Evolutionary conservation across 1,140 invertebrate species (phyloP), one percentile per base, ranked within the genome.

Genomic region (Lutraria rhynchaena): DNA sequence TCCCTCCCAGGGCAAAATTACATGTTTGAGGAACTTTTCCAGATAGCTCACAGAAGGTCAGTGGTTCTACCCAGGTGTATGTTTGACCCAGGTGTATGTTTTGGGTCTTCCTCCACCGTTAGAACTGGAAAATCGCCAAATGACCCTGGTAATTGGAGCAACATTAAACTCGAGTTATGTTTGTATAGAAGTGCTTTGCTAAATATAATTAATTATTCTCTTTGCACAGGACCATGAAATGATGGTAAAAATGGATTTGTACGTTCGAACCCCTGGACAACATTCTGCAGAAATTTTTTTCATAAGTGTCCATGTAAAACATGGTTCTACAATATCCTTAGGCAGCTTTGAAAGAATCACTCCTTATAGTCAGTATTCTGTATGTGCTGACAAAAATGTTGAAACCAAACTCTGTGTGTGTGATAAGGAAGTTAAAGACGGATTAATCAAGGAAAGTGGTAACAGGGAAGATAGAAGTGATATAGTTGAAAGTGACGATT

Each of bases 381-480:
- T 49, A 35, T 89, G 88, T 84, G 78, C 82, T 27, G 87, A 89
- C 57, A 33, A n/a, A 44, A 71, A 65, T n/a, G 83, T 89, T 11
- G 71, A 85, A 24, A n/a, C 88, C 13, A 60, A 83, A 33, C 69
- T 89, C 1, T 89, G 88, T 81, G 61, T 89, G 17, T 89, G 88
- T 78, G 29, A 85, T 33, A 53, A 44, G 0, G 22, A 67, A 7
- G 71, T 2, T 61, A 24, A 76, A 61, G 11, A 65, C 3, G 44
- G 24, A 41, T 13, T 17, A 69, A 71, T 9, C 29, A 17, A 13
- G 22, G n/a, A 37, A n/a, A n/a, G 55, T 0, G n/a, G 29, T 22
- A n/a, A 22, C 5, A 35, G 22, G 37, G 22, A 24, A 29, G 4
- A 24, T 27, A 24, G 22, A 19, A 22, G 11, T 51, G 9, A 24